These are phyloP conservation scores for Ischnus inquisitorius DNA, from an alignment of 2,888 invertebrate genomes.

Conservation along the genomic window DNA sequence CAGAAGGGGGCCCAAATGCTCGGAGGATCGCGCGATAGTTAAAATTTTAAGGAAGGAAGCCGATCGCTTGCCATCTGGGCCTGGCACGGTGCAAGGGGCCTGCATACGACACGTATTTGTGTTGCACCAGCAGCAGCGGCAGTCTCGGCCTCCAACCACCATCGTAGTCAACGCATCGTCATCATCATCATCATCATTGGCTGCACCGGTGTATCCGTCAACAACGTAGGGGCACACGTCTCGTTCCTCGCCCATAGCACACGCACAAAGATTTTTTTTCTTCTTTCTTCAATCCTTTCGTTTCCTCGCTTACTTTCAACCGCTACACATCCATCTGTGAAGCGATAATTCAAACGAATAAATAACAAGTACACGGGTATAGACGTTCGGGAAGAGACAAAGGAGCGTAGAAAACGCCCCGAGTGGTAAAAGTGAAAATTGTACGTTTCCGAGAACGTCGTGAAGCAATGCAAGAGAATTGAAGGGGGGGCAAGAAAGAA, in stretches of 20 bases:
- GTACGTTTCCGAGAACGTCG: constrained; percentile 49
- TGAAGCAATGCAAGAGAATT: constrained; percentile 19
- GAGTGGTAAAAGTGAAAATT: constrained; percentile 38
- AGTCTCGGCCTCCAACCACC: not conserved
- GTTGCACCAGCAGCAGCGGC: constrained; percentile 41
- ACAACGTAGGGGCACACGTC: constrained; percentile 8
- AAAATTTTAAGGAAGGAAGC: constrained; percentile 81
- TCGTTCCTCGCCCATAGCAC: not conserved
- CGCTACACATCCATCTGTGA: not conserved
- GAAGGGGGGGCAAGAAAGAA: constrained; percentile 66
- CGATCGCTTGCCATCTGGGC: constrained; percentile 84
- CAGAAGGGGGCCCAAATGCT: constrained; percentile 70
- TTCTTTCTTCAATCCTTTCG: not conserved
- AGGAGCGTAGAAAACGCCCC: not conserved
- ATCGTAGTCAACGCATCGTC: constrained; percentile 19
- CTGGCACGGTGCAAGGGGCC: constrained; percentile 56
- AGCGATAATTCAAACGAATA: not conserved
- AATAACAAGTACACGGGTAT: not conserved
- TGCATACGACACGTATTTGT: constrained; percentile 41
- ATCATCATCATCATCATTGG: constrained; percentile 31
- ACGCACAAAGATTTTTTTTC: constrained; percentile 22
- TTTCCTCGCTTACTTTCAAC: not conserved
- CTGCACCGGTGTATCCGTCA: not conserved
- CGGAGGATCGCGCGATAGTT: constrained; percentile 72
- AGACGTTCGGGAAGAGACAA: not conserved